Conservation (phyloP, 2,113 vertebrate genomes). For the Spheniscus mendiculus region DNA sequence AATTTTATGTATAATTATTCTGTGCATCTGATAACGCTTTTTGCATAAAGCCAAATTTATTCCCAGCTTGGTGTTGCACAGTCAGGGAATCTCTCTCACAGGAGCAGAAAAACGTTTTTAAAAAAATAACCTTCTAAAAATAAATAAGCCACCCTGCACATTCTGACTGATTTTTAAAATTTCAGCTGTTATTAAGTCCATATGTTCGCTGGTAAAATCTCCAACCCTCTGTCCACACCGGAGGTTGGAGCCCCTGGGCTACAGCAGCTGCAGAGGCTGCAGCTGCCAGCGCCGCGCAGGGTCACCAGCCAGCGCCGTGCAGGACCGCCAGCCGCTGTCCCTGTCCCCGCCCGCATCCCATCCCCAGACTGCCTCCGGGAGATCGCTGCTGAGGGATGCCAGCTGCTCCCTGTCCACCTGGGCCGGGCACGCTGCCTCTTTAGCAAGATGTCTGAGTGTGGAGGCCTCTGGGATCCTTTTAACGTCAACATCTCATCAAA, state of each 20-base stretch:
- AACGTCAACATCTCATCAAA: neutral
- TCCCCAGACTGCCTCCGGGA: neutral
- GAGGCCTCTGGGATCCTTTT: neutral
- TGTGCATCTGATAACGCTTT: neutral
- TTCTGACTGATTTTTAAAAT: neutral
- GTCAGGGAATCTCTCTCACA: neutral
- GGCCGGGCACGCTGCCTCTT: rapidly evolving
- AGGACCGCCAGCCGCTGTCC: rapidly evolving
- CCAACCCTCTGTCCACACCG: neutral
- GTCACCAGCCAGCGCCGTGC: neutral
- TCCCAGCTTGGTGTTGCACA: neutral
- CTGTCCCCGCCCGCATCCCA: neutral
- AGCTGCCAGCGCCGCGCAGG: rapidly evolving
- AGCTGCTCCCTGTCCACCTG: neutral
- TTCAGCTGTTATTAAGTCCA: neutral
- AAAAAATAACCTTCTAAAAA: neutral
- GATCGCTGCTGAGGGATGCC: neutral
- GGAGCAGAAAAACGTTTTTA: neutral
- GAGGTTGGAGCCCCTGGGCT: neutral
- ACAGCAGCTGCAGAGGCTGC: neutral
- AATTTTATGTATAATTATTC: constrained; percentile 31
- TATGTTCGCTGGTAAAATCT: neutral
- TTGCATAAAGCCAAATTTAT: neutral
- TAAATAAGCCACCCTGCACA: neutral
- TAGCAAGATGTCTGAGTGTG: neutral